phyloP scores from a whole-genome alignment of 1,140 invertebrate species.

The Globodera ellingtonae region DNA sequence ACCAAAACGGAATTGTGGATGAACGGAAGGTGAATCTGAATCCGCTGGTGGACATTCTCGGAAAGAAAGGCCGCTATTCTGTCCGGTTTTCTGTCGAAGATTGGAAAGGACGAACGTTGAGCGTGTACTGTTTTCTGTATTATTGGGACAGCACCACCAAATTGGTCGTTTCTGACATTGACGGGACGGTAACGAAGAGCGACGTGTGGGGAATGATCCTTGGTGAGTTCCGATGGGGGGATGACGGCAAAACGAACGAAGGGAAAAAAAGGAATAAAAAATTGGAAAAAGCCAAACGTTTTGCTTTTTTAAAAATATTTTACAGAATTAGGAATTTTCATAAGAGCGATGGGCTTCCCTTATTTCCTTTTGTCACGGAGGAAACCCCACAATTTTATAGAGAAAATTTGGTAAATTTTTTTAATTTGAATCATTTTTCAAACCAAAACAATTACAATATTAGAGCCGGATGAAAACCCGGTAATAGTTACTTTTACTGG shows the following conservation, averaged over 20 bases:
- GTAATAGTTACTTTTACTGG: no score
- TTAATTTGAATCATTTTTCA: no score
- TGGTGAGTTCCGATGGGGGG: background rate
- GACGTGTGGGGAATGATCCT: conserved; percentile 2
- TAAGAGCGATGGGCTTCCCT: no score
- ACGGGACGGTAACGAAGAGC: conserved; percentile 11
- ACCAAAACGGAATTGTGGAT: background rate
- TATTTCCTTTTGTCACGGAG: no score
- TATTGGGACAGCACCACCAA: background rate
- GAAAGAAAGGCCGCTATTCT: background rate
- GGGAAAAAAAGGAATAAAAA: no score
- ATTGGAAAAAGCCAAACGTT: no score
- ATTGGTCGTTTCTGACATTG: conserved; percentile 12
- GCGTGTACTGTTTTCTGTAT: background rate
- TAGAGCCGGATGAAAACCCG: no score
- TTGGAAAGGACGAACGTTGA: background rate
- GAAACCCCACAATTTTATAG: no score
- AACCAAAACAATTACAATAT: no score
- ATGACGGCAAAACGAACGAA: background rate
- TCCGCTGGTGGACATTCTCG: background rate
- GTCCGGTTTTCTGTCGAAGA: background rate
- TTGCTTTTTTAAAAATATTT: no score
- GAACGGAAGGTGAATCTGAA: background rate
- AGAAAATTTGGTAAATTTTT: background rate
- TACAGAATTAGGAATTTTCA: no score